Percentiles rank a stretch among this genome's conserved stretches.
phyloP scores from a whole-genome alignment of 2,113 vertebrate species.

The Orientallactaga bullata region DNA sequence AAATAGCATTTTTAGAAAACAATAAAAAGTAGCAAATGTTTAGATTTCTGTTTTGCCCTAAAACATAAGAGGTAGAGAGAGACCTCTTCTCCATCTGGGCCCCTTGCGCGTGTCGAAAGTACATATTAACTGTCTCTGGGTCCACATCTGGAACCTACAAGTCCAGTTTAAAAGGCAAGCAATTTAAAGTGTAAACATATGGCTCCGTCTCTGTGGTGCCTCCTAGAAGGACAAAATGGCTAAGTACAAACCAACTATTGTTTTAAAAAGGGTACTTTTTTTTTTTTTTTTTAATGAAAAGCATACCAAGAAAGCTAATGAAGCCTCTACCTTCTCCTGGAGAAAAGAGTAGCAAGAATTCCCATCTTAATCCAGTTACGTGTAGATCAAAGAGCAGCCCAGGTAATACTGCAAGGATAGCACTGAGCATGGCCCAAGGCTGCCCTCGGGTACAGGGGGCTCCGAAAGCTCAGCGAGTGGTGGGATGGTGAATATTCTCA shows the following conservation, averaged over 20 bases:
- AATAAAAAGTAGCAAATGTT: slow-evolving; percentile 11
- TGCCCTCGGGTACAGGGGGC: not conserved
- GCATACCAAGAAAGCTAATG: slow-evolving; percentile 51
- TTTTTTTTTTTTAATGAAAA: slow-evolving; percentile 44
- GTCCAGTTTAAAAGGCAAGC: slow-evolving; percentile 68
- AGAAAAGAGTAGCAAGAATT: slow-evolving; percentile 47
- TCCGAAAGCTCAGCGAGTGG: not conserved
- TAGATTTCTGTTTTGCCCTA: slow-evolving; percentile 24
- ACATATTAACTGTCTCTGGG: slow-evolving; percentile 45
- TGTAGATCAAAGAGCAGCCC: slow-evolving; percentile 20
- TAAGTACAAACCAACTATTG: slow-evolving; percentile 62
- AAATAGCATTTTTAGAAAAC: not conserved
- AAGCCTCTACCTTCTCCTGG: slow-evolving; percentile 65
- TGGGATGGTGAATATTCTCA: not conserved
- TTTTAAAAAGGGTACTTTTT: slow-evolving; percentile 48
- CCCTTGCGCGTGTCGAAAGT: slow-evolving; percentile 3
- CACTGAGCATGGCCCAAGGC: not conserved
- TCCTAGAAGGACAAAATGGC: slow-evolving; percentile 32
- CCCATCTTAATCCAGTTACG: slow-evolving; percentile 10
- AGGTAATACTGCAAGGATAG: not conserved
- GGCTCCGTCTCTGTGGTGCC: slow-evolving; percentile 46
- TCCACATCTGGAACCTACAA: slow-evolving; percentile 69
- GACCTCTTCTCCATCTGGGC: not conserved
- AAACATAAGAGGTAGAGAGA: not conserved
- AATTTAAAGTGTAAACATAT: slow-evolving; percentile 74